Conservation (phyloP, 2,888 invertebrate species). For the Acleris emargana region DNA sequence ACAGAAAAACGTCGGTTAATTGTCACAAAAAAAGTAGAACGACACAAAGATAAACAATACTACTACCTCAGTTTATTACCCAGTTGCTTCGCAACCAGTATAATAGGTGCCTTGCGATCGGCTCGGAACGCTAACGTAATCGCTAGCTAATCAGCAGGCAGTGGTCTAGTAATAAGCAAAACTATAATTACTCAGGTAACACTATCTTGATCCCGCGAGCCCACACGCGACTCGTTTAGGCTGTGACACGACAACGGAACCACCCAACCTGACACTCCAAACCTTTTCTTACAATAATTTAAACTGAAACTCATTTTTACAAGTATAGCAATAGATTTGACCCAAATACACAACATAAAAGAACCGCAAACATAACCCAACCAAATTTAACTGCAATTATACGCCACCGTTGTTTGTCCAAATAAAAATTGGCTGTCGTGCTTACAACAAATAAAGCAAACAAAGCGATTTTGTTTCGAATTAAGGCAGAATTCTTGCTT, state of each 20-base stretch:
- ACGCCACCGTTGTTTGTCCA: conserved; percentile 22
- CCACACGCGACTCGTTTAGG: conserved; percentile 71
- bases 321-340: background rate
- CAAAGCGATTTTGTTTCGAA: conserved; percentile 36
- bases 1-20: too few species aligned
- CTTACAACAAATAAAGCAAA: conserved; percentile 32
- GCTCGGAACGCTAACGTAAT: conserved; percentile 14
- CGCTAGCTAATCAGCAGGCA: conserved; percentile 31
- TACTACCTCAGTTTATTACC: background rate
- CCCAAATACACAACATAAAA: background rate
- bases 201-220: conserved; percentile 70
- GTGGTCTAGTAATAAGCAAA: conserved; percentile 59
- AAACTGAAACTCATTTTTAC: background rate
- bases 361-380: conserved; percentile 11
- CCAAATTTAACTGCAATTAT: conserved; percentile 27
- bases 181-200: conserved; percentile 70
- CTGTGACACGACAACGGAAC: conserved; percentile 67
- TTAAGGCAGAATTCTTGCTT: conserved; percentile 31
- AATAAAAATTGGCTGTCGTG: conserved; percentile 35
- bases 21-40: too few species aligned
- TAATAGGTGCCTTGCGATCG: conserved; percentile 2
- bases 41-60: background rate
- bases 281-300: conserved; percentile 50
- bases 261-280: conserved; percentile 60
- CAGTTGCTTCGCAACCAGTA: conserved; percentile 9